Base-by-base conservation (phyloP, 1,140 invertebrate species). In the Drosophila mauritiana region DNA sequence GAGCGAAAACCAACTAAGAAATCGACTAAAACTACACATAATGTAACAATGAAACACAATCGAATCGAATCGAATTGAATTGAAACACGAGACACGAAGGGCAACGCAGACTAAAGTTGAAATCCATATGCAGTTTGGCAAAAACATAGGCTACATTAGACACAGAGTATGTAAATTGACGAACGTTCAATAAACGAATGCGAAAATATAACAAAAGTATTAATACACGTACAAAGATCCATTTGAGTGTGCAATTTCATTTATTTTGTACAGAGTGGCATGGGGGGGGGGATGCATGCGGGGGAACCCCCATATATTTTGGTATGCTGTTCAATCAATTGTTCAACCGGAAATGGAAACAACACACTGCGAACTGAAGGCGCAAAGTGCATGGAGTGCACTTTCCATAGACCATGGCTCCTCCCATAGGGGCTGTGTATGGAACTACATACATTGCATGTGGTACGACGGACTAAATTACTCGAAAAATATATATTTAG, bases 1-100 rank as follows among this genome's bases (percentile, higher is more conserved):
- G 83, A 86, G 79, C 83, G 79, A 73, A 88, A 88, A 78, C 56
- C 72, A 83, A 88, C 83, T 88, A 80, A 4, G 65, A 78, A 79
- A 86, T 75, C 67, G 78, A 78, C 61, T 86, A 78, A 55, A 55
- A 54, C 22, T 43, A 45, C 37, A 69, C 62, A 45, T 56, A 77
- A 57, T 70, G 46, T 56, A 85, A 80, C 53, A 64, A 73, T 64
- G 37, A 83, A 73, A 57, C 25, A 40, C 43, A 63, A 73, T 43
- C 59, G 59, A 55, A 59, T 27, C 57, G 58, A 54, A 59, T 27
- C 57, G 53, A 76, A 67, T 54, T 43, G 53, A 76, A 67, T 54
- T 43, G 57, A 77, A 52, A 49, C 74, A 27, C 46, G 46, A 27
- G 22, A 48, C 46, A 48, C 22, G 40, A 68, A 83, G 75, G n/a